Evolutionary conservation across 2,888 invertebrate genomes (phyloP), one percentile per base, ranked within the genome.

Genomic region (Rhagonycha fulva): DNA sequence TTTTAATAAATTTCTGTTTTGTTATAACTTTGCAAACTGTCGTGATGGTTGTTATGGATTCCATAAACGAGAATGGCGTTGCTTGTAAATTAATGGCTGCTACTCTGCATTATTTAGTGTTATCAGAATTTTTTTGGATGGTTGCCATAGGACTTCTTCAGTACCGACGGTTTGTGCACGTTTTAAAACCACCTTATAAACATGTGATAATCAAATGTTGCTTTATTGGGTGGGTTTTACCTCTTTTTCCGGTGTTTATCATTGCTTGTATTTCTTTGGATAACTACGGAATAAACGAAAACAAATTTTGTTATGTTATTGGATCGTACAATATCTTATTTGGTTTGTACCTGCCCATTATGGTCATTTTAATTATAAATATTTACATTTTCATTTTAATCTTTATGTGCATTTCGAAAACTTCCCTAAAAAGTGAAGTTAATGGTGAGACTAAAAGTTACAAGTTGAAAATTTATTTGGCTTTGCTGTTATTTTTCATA

Each of bases 41-140:
- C 7, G 78, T 88, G 2, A 78, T 90, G 4, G 82, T 88, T 1
- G 82, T 87, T 0, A 84, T 86, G 1, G 88, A 87, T 74, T 19
- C 30, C 7, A 11, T 72, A 2, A 26, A 14, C 2, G 70, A 67
- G 66, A 89, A 90, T 79, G 83, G 86, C 0, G 82, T 88, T 0
- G 77, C 86, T 0, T 93, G 93, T 82, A 87, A 91, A 83, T 80
- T 89, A 10, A 85, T 90, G 0, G 92, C 92, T 0, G 89, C 91
- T 1, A 79, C 88, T 4, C 82, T 93, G 9, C 93, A 93, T 83
- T 93, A 92, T 83, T 89, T 91, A 24, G 89, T 92, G 23, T 83
- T 93, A 12, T 89, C 91, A 0, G 91, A 92, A 0, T 93, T 93
- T 84, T 90, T 90, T 79, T 93, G 93, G 93, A 93, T 93, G 92